Conservation (phyloP, 2,888 invertebrate species). For the Sepiola atlantica region DNA sequence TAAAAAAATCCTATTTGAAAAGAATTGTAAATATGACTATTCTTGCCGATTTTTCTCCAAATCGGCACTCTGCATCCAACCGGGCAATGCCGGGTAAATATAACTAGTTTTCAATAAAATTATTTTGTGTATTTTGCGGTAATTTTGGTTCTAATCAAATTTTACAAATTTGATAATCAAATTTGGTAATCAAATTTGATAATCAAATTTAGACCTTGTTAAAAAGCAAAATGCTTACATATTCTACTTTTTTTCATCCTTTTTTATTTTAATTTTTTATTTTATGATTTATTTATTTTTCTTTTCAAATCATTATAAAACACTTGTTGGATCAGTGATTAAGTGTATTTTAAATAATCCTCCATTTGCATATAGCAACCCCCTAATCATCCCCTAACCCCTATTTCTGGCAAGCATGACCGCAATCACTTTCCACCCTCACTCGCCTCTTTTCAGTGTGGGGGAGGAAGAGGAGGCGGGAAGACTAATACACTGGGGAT, state of each 20-base stretch:
- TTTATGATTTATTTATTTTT: neutral
- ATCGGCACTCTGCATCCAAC: too few relatives aligned
- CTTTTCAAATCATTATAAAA: neutral
- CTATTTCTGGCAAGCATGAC: neutral
- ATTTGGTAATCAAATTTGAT: too few relatives aligned
- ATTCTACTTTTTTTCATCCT: neutral
- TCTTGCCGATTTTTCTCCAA: too few relatives aligned
- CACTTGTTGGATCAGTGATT: slow-evolving; percentile 23
- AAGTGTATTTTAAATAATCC: neutral
- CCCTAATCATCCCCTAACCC: neutral
- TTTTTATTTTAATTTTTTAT: neutral
- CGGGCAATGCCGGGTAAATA: too few relatives aligned
- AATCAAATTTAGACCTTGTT: too few relatives aligned
- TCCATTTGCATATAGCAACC: neutral
- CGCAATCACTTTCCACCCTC: neutral
- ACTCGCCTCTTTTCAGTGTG: neutral
- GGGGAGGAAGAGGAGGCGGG: neutral
- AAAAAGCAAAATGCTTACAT: neutral
- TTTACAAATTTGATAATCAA: too few relatives aligned
- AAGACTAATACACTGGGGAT: neutral
- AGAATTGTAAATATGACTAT: too few relatives aligned
- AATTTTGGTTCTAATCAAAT: too few relatives aligned
- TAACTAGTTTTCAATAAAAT: too few relatives aligned
- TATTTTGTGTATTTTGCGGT: too few relatives aligned
- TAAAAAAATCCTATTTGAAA: too few relatives aligned